Percentiles rank a stretch among this genome's conserved stretches.
phyloP scores from a whole-genome alignment of 2,797 vertebrate genomes.

The Peromyscus aztecus region DNA sequence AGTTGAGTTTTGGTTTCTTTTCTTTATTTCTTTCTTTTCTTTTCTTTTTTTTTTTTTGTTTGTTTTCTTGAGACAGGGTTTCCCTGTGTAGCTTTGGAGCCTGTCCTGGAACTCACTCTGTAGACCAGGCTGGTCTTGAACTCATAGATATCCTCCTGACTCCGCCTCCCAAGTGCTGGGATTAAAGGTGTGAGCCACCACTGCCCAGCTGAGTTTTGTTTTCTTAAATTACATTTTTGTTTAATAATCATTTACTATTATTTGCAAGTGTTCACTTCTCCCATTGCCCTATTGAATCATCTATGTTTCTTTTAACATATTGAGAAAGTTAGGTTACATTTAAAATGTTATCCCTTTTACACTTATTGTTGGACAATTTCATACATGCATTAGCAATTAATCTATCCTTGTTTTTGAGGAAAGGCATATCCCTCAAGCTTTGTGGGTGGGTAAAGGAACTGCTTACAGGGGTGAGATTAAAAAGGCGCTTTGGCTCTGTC shows the following conservation, averaged over 20 bases:
- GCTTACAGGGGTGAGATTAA: neutral
- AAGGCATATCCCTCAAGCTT: neutral
- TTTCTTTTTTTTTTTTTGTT: too few species aligned
- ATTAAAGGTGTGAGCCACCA: too few species aligned
- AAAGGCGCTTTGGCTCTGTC: neutral
- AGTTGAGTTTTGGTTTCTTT: neutral
- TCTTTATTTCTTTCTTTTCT: too few species aligned
- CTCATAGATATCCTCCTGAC: too few species aligned
- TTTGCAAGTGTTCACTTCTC: neutral
- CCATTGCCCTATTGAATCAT: neutral
- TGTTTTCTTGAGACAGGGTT: too few species aligned
- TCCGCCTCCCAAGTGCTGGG: too few species aligned
- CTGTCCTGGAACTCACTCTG: too few species aligned
- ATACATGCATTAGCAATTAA: neutral
- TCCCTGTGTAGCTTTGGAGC: too few species aligned
- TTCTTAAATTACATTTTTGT: neutral
- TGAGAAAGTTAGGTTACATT: neutral
- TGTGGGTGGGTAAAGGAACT: neutral
- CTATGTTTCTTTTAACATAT: neutral
- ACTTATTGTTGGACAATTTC: neutral
- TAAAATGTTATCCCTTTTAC: neutral
- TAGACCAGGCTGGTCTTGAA: too few species aligned
- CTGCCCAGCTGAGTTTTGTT: neutral
- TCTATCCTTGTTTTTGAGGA: neutral
- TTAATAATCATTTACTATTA: conserved; percentile 13